Conservation (phyloP, 2,113 vertebrate species). For the Amphiprion percula region DNA sequence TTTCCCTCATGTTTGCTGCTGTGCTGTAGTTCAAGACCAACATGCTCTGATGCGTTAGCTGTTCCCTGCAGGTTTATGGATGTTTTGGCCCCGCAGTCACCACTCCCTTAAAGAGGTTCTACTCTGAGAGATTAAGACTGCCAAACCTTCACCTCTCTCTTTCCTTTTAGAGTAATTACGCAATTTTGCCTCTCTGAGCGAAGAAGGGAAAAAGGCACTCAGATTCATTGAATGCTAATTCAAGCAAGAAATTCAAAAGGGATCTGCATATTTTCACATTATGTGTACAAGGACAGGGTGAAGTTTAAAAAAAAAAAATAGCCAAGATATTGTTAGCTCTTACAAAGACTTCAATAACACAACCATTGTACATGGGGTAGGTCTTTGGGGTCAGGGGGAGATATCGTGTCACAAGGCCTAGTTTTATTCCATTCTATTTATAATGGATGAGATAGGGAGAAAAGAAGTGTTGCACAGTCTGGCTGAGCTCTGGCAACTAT, state of each 20-base stretch:
- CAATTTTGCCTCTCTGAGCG: slow-evolving; percentile 69
- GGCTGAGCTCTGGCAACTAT: slow-evolving; percentile 77
- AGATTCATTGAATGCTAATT: slow-evolving; percentile 78
- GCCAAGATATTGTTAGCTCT: slow-evolving; percentile 39
- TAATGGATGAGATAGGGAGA: slow-evolving; percentile 74
- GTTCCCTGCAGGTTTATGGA: slow-evolving; percentile 71
- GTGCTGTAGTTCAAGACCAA: slow-evolving; percentile 55
- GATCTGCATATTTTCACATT: slow-evolving; percentile 69
- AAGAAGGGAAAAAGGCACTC: slow-evolving; percentile 61
- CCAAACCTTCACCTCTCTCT: slow-evolving; percentile 76
- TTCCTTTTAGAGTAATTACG: slow-evolving; percentile 82
- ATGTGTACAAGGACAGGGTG: slow-evolving; percentile 48
- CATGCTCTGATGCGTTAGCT: slow-evolving; percentile 58
- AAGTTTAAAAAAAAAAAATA: slow-evolving; percentile 59
- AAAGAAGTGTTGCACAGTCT: slow-evolving; percentile 52
- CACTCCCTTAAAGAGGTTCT: slow-evolving; percentile 73
- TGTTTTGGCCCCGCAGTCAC: slow-evolving; percentile 68
- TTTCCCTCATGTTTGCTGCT: slow-evolving; percentile 45
- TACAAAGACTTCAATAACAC: slow-evolving; percentile 38
- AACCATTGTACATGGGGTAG: slow-evolving; percentile 29
- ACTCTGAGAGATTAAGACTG: slow-evolving; percentile 82
- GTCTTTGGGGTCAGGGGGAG: slow-evolving; percentile 75
- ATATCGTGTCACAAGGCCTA: slow-evolving; percentile 62
- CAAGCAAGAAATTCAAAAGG: slow-evolving; percentile 67
- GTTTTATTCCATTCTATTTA: slow-evolving; percentile 78